These are phyloP conservation scores for Masnerella sp. DNA, from an alignment of 2,888 invertebrate species.

Conservation along the genomic window DNA sequence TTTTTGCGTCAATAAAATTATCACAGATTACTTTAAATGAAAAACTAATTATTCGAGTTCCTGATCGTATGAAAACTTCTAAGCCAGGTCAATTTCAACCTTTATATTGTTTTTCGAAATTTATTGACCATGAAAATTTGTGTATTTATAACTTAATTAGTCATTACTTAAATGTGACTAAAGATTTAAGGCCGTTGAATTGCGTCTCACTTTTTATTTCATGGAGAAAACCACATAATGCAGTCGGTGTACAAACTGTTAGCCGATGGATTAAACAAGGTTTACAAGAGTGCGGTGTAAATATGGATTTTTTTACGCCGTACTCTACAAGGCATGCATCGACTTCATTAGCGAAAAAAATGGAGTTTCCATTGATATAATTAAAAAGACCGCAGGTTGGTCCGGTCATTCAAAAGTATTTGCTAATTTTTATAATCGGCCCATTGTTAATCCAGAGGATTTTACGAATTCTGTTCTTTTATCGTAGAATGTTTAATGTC, in stretches of 20 bases:
- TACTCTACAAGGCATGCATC: neutral
- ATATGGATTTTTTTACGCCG: neutral
- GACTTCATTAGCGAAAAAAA: constrained; percentile 2
- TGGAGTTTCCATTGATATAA: constrained; percentile 3
- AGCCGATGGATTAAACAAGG: constrained; percentile 1
- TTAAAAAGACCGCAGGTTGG: constrained; percentile 4
- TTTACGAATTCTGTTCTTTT: constrained; percentile 2
- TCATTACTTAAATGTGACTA: neutral
- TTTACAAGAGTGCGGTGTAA: constrained; percentile 5
- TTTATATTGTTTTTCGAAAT: neutral
- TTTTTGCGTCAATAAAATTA: neutral
- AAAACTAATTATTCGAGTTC: constrained; percentile 5
- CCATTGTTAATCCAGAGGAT: constrained; percentile 2
- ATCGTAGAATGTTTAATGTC: constrained; percentile 2
- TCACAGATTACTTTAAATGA: neutral
- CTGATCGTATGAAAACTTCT: constrained; percentile 5
- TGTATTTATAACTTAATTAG: neutral
- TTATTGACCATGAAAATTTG: neutral
- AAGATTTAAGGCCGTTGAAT: neutral
- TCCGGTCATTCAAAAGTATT: neutral
- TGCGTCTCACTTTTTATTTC: neutral
- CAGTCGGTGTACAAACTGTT: neutral
- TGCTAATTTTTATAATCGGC: neutral
- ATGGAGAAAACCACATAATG: constrained; percentile 1
- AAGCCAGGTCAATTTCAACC: neutral